These are phyloP conservation scores for Agrochola lota DNA, from an alignment of 2,888 invertebrate genomes.

Conservation along the genomic window DNA sequence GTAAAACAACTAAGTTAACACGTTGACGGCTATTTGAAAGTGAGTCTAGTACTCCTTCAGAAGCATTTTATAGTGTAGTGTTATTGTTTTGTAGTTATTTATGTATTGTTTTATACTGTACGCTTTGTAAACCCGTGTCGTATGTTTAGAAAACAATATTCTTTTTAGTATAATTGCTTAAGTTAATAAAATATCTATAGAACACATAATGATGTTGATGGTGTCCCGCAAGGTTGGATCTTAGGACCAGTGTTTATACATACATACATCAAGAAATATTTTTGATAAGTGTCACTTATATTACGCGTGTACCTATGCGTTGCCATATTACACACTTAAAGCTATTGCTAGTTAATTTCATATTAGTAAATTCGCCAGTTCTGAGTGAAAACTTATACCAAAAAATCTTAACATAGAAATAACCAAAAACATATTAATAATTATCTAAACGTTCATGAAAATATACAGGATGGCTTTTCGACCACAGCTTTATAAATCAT, in stretches of 20 bases:
- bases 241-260: constrained; percentile 72
- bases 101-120: constrained; percentile 72
- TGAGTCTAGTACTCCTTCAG: constrained; percentile 88
- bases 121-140: constrained; percentile 69
- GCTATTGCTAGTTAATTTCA: constrained; percentile 80
- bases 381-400: constrained; percentile 75
- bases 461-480: constrained; percentile 2
- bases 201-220: constrained; percentile 69
- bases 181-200: constrained; percentile 66
- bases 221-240: constrained; percentile 80
- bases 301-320: constrained; percentile 84
- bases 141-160: constrained; percentile 66
- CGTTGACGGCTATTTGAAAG: constrained; percentile 87
- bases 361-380: constrained; percentile 72
- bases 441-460: constrained; percentile 8
- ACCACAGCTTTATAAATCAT: neutral
- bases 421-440: neutral
- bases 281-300: constrained; percentile 73
- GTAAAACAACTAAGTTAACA: constrained; percentile 88
- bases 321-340: constrained; percentile 88
- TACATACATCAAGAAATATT: constrained; percentile 62
- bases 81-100: constrained; percentile 78
- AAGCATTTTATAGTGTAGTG: constrained; percentile 88
- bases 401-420: neutral
- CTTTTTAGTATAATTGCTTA: constrained; percentile 68